Percentiles rank a stretch among this genome's conserved stretches.
phyloP scores from a whole-genome alignment of 2,797 vertebrate species.

The Poecile montanus region DNA sequence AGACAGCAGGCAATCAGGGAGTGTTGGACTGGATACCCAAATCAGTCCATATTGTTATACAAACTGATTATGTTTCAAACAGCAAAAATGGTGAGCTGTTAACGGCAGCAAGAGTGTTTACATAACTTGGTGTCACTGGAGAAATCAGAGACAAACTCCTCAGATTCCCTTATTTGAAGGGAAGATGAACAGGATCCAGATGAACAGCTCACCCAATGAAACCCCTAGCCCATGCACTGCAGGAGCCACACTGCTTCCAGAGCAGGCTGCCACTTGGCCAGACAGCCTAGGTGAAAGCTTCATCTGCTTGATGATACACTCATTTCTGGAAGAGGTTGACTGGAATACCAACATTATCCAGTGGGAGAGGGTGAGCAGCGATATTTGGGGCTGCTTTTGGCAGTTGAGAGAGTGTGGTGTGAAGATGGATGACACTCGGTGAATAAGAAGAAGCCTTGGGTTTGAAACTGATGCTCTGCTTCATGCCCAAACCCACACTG shows the following conservation, averaged over 20 bases:
- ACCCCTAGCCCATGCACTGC: fast-evolving
- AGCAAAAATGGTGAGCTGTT: conserved; percentile 21
- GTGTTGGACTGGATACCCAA: not conserved
- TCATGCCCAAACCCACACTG: not conserved
- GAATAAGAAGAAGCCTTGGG: not conserved
- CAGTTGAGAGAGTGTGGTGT: not conserved
- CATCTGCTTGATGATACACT: not conserved
- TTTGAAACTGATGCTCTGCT: not conserved
- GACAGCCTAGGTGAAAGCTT: not conserved
- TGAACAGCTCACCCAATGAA: not conserved
- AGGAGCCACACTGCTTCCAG: not conserved
- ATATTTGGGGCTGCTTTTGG: not conserved
- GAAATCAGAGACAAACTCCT: not conserved
- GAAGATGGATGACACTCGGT: not conserved
- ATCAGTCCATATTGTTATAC: not conserved
- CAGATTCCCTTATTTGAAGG: not conserved
- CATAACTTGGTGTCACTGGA: conserved; percentile 12
- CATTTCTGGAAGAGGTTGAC: not conserved
- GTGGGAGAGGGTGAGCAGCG: not conserved
- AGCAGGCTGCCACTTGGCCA: fast-evolving
- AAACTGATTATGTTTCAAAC: conserved; percentile 40
- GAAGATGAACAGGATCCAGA: conserved; percentile 2
- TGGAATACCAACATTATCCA: not conserved
- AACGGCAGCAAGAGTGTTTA: not conserved
- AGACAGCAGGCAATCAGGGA: conserved; percentile 1